Evolutionary conservation across 2,797 vertebrate genomes (phyloP).

Genomic region (Dromococcyx pavoninus): DNA sequence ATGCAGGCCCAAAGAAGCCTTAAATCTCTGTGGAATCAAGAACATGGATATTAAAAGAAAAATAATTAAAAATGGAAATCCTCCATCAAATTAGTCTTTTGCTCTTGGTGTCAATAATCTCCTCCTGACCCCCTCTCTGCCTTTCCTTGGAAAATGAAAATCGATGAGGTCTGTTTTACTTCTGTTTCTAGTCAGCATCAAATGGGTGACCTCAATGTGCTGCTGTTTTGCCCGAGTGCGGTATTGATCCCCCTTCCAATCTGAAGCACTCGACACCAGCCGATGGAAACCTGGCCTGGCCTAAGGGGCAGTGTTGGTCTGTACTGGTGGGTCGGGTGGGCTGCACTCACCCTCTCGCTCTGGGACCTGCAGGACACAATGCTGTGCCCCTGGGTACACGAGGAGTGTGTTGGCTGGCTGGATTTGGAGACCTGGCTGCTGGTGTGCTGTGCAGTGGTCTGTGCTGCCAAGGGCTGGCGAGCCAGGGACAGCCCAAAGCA

Average conservation of each 20-base stretch:
- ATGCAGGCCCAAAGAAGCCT: background rate
- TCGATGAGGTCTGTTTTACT: background rate
- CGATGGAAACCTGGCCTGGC: background rate
- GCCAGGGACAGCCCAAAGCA: background rate
- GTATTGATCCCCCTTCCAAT: background rate
- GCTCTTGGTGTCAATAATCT: background rate
- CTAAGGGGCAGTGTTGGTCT: background rate
- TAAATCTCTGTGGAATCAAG: background rate
- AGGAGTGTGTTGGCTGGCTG: background rate
- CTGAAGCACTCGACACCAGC: background rate
- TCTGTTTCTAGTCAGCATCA: background rate
- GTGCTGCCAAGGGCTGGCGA: background rate
- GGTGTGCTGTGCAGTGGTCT: background rate
- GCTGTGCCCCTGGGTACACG: background rate
- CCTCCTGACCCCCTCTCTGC: background rate
- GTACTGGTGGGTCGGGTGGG: background rate
- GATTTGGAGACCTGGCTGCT: background rate
- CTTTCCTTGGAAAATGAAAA: constrained; percentile 20
- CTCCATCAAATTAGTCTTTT: background rate
- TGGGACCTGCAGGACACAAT: rapidly evolving
- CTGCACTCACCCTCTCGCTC: background rate
- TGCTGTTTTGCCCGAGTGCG: background rate
- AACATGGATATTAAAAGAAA: background rate
- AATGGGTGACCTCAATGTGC: rapidly evolving
- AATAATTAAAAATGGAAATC: background rate